These are phyloP conservation scores for Xiphias gladius DNA, from an alignment of 2,113 vertebrate genomes.

Conservation along the genomic window DNA sequence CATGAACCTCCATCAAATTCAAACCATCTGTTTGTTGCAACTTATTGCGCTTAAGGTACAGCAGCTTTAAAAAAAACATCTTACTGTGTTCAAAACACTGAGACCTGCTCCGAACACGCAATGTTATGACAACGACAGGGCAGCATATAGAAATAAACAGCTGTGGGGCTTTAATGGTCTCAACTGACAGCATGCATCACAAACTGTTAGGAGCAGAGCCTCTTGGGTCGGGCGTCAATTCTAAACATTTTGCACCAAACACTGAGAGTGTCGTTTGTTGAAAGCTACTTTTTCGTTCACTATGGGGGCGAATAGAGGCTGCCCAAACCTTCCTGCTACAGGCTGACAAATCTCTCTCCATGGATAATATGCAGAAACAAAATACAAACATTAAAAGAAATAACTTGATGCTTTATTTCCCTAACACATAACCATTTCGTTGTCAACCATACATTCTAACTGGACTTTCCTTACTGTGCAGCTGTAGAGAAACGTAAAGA, in stretches of 20 bases:
- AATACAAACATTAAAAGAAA: background rate
- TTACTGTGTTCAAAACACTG: background rate
- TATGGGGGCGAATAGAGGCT: background rate
- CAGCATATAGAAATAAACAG: background rate
- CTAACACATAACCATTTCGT: background rate
- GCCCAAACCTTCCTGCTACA: background rate
- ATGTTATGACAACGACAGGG: too few relatives aligned
- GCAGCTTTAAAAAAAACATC: slow-evolving; percentile 25
- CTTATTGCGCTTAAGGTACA: too few relatives aligned
- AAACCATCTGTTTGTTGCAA: background rate
- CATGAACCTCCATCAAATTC: background rate
- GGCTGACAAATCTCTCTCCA: too few relatives aligned
- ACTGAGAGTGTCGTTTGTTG: background rate
- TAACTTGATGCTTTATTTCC: background rate
- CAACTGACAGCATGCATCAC: too few relatives aligned
- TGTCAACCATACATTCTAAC: background rate
- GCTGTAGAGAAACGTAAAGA: background rate
- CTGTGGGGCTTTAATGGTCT: too few relatives aligned
- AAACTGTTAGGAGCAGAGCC: background rate
- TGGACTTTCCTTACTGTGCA: background rate
- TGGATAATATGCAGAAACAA: too few relatives aligned
- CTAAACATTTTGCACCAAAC: background rate
- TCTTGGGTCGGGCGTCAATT: too few relatives aligned
- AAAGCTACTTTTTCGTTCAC: background rate
- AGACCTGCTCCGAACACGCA: too few relatives aligned